These are phyloP conservation scores for Pelobates cultripes DNA, from an alignment of 2,797 vertebrate species.

Conservation along the genomic window DNA sequence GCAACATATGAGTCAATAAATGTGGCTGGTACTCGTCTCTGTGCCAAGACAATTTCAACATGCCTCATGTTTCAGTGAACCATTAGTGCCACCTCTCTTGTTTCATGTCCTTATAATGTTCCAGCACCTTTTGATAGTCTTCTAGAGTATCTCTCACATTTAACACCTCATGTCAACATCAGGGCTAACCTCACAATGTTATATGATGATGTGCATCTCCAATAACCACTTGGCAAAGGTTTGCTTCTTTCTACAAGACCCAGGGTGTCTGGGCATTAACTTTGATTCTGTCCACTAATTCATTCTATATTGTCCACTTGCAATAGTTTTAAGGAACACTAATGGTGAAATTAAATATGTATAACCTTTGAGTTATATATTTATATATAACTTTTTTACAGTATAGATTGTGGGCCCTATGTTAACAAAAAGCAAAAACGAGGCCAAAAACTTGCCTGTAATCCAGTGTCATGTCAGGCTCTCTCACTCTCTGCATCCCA, in stretches of 20 bases:
- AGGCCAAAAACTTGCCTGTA: no score
- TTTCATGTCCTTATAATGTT: background rate
- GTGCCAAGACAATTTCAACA: constrained; percentile 17
- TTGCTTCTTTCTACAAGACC: background rate
- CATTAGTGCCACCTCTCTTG: constrained; percentile 15
- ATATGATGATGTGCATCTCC: background rate
- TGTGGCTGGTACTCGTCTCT: background rate
- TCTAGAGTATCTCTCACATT: background rate
- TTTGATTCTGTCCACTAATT: background rate
- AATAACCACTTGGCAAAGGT: background rate
- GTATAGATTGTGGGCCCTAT: no score
- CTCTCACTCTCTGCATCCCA: no score
- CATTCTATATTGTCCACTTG: no score
- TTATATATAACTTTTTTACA: no score
- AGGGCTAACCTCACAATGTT: background rate
- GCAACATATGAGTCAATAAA: background rate
- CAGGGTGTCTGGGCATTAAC: background rate
- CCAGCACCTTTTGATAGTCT: background rate
- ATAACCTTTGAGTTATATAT: no score
- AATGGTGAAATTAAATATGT: no score
- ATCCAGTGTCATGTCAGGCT: no score
- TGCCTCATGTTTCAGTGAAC: constrained; percentile 14
- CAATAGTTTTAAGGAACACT: no score
- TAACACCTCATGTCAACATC: constrained; percentile 6
- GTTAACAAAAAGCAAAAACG: no score